Evolutionary conservation across 1,140 invertebrate species (phyloP).

Genomic region (Gryllus bimaculatus): DNA sequence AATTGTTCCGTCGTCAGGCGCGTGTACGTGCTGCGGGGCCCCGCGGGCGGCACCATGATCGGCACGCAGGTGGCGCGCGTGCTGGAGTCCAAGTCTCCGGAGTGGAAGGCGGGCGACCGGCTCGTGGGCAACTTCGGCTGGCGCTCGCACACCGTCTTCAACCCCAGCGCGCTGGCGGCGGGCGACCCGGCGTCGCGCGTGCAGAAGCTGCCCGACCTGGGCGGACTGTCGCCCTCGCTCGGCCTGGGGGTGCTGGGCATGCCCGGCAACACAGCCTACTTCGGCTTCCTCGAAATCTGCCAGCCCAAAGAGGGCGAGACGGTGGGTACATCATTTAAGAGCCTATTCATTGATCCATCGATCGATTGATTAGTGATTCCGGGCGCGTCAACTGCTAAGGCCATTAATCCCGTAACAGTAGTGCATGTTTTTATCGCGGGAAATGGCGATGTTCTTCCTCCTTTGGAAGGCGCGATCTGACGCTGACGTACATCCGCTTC

Average conservation of each 20-base stretch:
- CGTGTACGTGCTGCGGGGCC: conserved; percentile 26
- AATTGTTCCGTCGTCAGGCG: not conserved
- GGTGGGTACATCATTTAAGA: conserved; percentile 28
- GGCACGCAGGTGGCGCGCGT: conserved; percentile 46
- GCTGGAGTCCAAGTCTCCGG: conserved; percentile 37
- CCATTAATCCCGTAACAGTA: too few species aligned
- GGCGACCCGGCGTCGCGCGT: conserved; percentile 10
- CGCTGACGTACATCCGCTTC: too few species aligned
- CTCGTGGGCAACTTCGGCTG: conserved; percentile 43
- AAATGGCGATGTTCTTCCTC: too few species aligned
- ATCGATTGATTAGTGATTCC: too few species aligned
- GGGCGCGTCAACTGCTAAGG: too few species aligned
- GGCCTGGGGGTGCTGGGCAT: conserved; percentile 35
- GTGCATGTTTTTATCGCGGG: too few species aligned
- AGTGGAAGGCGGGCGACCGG: conserved; percentile 38
- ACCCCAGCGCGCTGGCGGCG: not conserved
- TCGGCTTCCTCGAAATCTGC: conserved; percentile 59
- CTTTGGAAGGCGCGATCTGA: too few species aligned
- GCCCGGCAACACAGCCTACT: conserved; percentile 55
- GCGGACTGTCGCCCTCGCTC: conserved; percentile 30
- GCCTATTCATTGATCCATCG: too few species aligned
- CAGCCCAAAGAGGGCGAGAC: conserved; percentile 55
- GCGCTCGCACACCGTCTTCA: conserved; percentile 41
- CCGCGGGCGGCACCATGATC: conserved; percentile 47
- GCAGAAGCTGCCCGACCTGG: conserved; percentile 30